A percentile compares a stretch with the other conserved stretches of the same genome.
phyloP scores from a whole-genome alignment of 2,888 invertebrate genomes.

The Eumacrocentrus americanus region DNA sequence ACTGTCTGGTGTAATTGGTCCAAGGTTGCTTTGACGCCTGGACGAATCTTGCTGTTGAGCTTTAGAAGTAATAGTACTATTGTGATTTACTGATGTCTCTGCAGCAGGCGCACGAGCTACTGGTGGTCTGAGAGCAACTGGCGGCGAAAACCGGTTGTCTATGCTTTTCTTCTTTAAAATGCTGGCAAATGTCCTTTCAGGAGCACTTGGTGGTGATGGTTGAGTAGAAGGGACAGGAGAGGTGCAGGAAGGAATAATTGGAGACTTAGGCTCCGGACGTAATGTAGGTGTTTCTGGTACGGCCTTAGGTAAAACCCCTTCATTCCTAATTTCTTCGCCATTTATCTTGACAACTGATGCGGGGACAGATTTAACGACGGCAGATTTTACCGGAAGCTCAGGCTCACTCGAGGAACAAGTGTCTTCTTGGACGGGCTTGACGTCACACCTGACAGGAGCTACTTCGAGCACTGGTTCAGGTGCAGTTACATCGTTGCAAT shows the following conservation, averaged over 20 bases:
- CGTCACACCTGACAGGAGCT: neutral
- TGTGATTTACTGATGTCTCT: neutral
- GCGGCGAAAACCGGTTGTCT: neutral
- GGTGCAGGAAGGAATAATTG: neutral
- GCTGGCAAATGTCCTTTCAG: constrained; percentile 13
- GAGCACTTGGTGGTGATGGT: neutral
- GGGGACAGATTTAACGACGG: constrained; percentile 13
- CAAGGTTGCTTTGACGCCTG: constrained; percentile 16
- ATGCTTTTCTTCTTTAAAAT: constrained; percentile 1
- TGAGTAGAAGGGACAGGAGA: neutral
- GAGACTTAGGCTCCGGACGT: neutral
- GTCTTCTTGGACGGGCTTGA: constrained; percentile 15
- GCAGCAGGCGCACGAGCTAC: neutral
- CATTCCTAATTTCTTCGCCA: constrained; percentile 7
- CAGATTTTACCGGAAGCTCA: constrained; percentile 6
- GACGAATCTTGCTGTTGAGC: constrained; percentile 13
- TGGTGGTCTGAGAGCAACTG: neutral
- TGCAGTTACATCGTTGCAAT: constrained; percentile 19
- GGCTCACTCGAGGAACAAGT: neutral
- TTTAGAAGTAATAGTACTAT: neutral
- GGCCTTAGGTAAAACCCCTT: neutral
- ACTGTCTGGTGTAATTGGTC: neutral
- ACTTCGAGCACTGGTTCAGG: no score
- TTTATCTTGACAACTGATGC: neutral
- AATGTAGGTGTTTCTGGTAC: neutral